Evolutionary conservation across 2,797 vertebrate genomes (phyloP).

Genomic region (Sarcophilus harrisii): DNA sequence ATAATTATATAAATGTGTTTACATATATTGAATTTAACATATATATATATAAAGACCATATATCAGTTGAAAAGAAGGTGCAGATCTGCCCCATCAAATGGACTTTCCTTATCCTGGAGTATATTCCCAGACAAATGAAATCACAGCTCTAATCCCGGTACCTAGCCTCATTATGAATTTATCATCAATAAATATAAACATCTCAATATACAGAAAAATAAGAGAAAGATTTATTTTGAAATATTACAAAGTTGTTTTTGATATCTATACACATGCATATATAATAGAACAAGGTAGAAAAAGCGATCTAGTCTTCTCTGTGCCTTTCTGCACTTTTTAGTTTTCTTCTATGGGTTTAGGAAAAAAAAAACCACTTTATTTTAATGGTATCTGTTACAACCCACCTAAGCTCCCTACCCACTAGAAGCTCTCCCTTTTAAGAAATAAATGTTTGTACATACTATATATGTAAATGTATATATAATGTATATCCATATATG

Average conservation of each 20-base stretch:
- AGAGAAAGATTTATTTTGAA: not conserved
- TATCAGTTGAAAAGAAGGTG: not conserved
- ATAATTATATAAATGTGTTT: no score
- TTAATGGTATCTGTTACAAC: no score
- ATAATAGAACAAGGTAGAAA: not conserved
- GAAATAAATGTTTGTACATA: not conserved
- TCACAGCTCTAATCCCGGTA: not conserved
- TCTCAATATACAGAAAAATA: not conserved
- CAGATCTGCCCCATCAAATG: not conserved
- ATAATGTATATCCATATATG: no score
- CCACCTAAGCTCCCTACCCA: not conserved
- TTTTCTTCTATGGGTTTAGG: not conserved
- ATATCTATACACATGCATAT: not conserved
- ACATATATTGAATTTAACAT: no score
- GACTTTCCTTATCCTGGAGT: not conserved
- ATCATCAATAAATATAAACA: not conserved
- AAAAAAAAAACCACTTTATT: not conserved
- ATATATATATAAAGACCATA: no score
- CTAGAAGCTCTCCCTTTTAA: not conserved
- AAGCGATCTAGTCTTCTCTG: not conserved
- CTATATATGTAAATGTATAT: not conserved
- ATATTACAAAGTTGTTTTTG: not conserved
- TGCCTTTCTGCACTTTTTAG: not conserved
- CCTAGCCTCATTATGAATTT: not conserved
- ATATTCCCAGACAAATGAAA: not conserved